phyloP scores from a whole-genome alignment of 2,888 invertebrate genomes.

The Drosophila emarginata region DNA sequence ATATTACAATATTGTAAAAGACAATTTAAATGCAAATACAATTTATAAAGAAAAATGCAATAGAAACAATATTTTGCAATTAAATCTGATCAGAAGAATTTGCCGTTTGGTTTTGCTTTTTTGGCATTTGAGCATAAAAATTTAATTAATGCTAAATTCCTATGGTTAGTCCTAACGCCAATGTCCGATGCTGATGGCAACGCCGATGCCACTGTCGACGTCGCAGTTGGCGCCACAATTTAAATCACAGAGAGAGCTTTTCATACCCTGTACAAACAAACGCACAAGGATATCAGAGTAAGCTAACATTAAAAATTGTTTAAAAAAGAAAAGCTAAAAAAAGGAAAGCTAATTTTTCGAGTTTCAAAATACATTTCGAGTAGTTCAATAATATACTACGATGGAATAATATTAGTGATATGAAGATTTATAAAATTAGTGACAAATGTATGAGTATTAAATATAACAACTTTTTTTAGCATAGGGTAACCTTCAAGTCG shows the following conservation, averaged over 20 bases:
- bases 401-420: too few relatives aligned
- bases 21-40: constrained; percentile 34
- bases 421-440: too few relatives aligned
- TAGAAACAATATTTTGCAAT: constrained; percentile 26
- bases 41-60: constrained; percentile 24
- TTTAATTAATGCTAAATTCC: constrained; percentile 69
- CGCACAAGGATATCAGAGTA: background rate
- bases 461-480: too few relatives aligned
- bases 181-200: constrained; percentile 5
- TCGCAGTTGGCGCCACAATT: constrained; percentile 38
- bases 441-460: too few relatives aligned
- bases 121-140: constrained; percentile 59
- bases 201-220: constrained; percentile 5
- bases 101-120: constrained; percentile 21
- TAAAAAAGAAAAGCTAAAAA: too few relatives aligned
- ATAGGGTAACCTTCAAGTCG: background rate
- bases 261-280: background rate
- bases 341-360: too few relatives aligned
- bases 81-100: constrained; percentile 25
- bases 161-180: constrained; percentile 14
- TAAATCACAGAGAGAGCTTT: constrained; percentile 42
- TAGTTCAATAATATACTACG: too few relatives aligned
- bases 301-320: too few relatives aligned
- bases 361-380: too few relatives aligned
- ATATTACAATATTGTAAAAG: constrained; percentile 43